Conservation (phyloP, 2,888 invertebrate species). For the Platypus cylindrus region DNA sequence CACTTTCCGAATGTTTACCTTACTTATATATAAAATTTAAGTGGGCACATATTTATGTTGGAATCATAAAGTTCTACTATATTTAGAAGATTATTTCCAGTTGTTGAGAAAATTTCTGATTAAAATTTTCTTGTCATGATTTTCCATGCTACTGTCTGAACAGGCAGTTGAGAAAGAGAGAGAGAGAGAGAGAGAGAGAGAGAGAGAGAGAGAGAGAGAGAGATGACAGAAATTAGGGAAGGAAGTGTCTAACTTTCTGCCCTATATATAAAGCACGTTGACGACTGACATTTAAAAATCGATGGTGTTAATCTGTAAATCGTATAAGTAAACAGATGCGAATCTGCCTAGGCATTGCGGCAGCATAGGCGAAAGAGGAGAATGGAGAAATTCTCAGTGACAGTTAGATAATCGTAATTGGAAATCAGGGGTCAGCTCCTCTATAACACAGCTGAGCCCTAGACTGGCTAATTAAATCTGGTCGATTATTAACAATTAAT, state of each 20-base stretch:
- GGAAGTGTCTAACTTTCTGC: constrained; percentile 7
- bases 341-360: constrained; percentile 10
- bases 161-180: no score
- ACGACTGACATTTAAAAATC: constrained; percentile 15
- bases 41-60: no score
- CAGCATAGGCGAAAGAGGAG: constrained; percentile 6
- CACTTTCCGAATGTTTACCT: no score
- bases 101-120: no score
- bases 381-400: constrained; percentile 8
- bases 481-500: constrained; percentile 13
- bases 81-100: no score
- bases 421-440: constrained; percentile 13
- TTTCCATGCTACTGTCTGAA: no score
- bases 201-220: no score
- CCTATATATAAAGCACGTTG: constrained; percentile 12
- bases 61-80: no score
- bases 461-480: constrained; percentile 22
- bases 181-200: no score
- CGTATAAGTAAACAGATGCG: constrained; percentile 22
- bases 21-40: no score
- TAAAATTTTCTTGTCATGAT: no score
- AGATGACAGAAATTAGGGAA: no score
- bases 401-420: constrained; percentile 16
- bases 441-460: constrained; percentile 15
- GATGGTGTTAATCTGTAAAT: constrained; percentile 16